A percentile compares a stretch with the other conserved stretches of the same genome.
phyloP scores from a whole-genome alignment of 2,797 vertebrate species.

The Gymnocypris eckloni region DNA sequence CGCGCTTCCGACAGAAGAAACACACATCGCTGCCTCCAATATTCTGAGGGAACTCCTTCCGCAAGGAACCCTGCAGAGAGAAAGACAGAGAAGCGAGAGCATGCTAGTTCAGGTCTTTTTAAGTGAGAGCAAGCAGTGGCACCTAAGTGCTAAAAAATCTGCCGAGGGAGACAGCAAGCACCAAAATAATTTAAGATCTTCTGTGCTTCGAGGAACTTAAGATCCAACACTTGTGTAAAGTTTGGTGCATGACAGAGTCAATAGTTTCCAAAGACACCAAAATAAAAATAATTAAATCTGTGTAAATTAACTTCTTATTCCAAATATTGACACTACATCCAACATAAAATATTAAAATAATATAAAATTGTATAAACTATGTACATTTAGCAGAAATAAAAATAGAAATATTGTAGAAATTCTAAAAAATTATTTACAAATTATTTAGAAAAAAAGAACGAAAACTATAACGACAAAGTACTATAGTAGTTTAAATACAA shows the following conservation, averaged over 20 bases:
- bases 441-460: neutral
- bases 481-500: neutral
- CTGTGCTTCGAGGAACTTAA: neutral
- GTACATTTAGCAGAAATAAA: too few relatives aligned
- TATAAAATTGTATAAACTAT: too few relatives aligned
- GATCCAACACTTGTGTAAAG: neutral
- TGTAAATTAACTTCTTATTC: neutral
- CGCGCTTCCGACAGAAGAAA: slow-evolving; percentile 94
- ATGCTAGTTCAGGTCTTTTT: neutral
- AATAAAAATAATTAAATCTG: neutral
- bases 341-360: neutral
- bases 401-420: too few relatives aligned
- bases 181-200: neutral
- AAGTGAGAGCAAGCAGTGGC: too few relatives aligned
- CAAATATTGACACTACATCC: neutral
- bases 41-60: slow-evolving; percentile 96
- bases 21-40: slow-evolving; percentile 96
- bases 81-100: neutral
- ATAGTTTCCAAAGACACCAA: neutral
- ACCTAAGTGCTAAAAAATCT: neutral
- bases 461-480: too few relatives aligned
- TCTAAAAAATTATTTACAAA: neutral
- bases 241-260: neutral
- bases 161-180: neutral
- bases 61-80: slow-evolving; percentile 85